Evolutionary conservation across 2,888 invertebrate species (phyloP).

Genomic region (Pammene fasciana): DNA sequence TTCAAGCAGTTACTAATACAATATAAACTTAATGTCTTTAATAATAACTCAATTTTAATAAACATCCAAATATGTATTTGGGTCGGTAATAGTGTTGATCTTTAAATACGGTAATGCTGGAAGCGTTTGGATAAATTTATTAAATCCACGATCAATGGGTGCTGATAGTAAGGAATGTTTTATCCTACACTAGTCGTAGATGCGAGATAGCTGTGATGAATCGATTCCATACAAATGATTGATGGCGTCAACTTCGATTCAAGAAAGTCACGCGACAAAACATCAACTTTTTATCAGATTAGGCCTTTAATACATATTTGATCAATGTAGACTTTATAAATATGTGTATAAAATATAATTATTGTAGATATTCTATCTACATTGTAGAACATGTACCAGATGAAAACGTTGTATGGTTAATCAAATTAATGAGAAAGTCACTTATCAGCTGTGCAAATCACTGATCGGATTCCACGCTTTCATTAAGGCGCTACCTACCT

Average conservation of each 20-base stretch:
- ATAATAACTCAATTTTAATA: too few species aligned
- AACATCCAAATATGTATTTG: too few species aligned
- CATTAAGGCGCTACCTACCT: conserved; percentile 6
- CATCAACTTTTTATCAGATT: conserved; percentile 30
- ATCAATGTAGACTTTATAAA: conserved; percentile 3
- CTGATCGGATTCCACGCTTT: conserved; percentile 4
- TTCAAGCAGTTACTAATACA: too few species aligned
- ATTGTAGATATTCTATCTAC: too few species aligned
- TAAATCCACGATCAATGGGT: not conserved
- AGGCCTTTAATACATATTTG: conserved; percentile 14
- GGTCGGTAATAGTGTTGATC: too few species aligned
- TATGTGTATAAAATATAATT: too few species aligned
- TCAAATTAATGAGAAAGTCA: not conserved
- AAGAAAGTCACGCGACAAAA: conserved; percentile 34
- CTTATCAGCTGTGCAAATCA: conserved; percentile 19
- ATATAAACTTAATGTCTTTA: too few species aligned
- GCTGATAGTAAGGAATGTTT: conserved; percentile 17
- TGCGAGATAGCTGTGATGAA: conserved; percentile 29
- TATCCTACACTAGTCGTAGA: conserved; percentile 10
- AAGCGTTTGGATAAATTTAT: not conserved
- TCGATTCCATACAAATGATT: conserved; percentile 29
- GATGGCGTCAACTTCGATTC: conserved; percentile 22
- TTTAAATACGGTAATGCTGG: not conserved
- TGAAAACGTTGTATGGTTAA: not conserved
- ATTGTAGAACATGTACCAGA: not conserved